A percentile compares a stretch with the other conserved stretches of the same genome.
These are phyloP conservation scores for Cheilosia vulpina DNA, from an alignment of 2,888 invertebrate species.

Conservation along the genomic window DNA sequence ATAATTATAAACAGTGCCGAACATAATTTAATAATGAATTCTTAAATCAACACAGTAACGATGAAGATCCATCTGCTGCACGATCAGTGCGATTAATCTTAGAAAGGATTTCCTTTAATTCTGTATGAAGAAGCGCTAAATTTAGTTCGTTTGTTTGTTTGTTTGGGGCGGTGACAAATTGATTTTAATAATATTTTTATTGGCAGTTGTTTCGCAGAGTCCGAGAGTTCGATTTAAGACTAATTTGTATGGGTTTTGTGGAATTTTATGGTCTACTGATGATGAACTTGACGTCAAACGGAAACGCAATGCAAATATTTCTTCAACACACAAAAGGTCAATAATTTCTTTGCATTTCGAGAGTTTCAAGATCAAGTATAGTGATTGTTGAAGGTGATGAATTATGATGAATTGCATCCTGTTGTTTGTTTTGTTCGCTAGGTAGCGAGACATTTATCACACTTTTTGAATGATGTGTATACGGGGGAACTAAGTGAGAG, in stretches of 20 bases:
- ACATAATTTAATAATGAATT: constrained; percentile 9
- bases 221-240: constrained; percentile 12
- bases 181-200: constrained; percentile 55
- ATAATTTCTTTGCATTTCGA: constrained; percentile 32
- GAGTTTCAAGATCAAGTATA: constrained; percentile 41
- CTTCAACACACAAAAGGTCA: constrained; percentile 36
- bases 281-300: constrained; percentile 54
- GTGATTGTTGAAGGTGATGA: constrained; percentile 20
- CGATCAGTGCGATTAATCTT: constrained; percentile 25
- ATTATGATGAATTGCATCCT: constrained; percentile 32
- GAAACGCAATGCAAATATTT: constrained; percentile 62
- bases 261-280: constrained; percentile 32
- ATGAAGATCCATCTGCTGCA: constrained; percentile 13
- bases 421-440: constrained; percentile 10
- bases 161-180: constrained; percentile 45
- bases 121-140: background rate
- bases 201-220: constrained; percentile 48
- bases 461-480: constrained; percentile 15
- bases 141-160: constrained; percentile 11
- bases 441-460: constrained; percentile 7
- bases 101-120: constrained; percentile 8
- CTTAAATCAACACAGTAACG: background rate
- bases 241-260: constrained; percentile 2
- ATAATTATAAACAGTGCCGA: constrained; percentile 3
- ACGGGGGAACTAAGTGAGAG: background rate